Evolutionary conservation across 2,888 invertebrate species (phyloP).

Genomic region (Thymelicus acteon): DNA sequence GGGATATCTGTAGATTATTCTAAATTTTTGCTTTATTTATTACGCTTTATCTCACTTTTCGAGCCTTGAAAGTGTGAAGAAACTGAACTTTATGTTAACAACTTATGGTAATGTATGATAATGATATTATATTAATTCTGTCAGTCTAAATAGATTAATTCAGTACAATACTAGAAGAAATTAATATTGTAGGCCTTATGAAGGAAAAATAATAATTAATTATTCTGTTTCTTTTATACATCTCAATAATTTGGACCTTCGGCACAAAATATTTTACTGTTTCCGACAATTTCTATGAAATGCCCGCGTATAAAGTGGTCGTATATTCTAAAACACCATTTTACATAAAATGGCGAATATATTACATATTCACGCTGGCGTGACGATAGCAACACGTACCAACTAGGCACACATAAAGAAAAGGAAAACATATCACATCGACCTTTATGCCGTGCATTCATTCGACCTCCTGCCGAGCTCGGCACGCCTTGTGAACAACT

Average conservation of each 20-base stretch:
- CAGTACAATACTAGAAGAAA: too few species aligned
- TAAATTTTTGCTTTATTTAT: slow-evolving; percentile 40
- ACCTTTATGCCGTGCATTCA: slow-evolving; percentile 72
- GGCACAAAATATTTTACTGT: slow-evolving; percentile 25
- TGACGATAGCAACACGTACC: slow-evolving; percentile 55
- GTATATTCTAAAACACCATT: slow-evolving; percentile 43
- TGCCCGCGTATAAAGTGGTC: slow-evolving; percentile 13
- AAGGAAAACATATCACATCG: slow-evolving; percentile 66
- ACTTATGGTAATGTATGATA: too few species aligned
- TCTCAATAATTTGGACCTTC: too few species aligned
- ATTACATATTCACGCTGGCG: slow-evolving; percentile 43
- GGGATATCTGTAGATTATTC: slow-evolving; percentile 48
- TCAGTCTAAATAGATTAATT: too few species aligned
- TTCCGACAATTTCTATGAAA: slow-evolving; percentile 20
- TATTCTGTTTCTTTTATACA: too few species aligned
- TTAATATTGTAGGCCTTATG: too few species aligned
- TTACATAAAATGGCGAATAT: slow-evolving; percentile 21
- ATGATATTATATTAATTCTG: too few species aligned
- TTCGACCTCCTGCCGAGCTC: slow-evolving; percentile 65
- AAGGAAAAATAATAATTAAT: too few species aligned
- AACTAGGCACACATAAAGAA: slow-evolving; percentile 67
- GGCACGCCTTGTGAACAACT: slow-evolving; percentile 66
- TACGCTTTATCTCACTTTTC: neutral
- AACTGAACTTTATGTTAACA: too few species aligned
- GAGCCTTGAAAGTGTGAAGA: slow-evolving; percentile 18